These are phyloP conservation scores for Tinamus major DNA, from an alignment of 2,797 vertebrate species.

Conservation along the genomic window DNA sequence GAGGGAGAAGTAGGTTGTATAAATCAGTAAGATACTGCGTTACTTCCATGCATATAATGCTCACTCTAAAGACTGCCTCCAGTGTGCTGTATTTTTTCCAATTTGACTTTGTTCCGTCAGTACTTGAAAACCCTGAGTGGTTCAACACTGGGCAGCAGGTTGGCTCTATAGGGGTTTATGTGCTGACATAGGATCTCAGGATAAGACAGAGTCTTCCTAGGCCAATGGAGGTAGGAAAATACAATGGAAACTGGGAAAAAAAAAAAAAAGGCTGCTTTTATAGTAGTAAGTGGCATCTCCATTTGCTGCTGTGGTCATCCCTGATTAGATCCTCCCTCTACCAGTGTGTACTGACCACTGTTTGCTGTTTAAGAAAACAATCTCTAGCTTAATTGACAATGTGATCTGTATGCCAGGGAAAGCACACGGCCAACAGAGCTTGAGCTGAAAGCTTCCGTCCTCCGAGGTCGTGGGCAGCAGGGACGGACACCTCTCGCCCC, in stretches of 20 bases:
- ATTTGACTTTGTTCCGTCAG: background rate
- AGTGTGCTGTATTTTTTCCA: background rate
- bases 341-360: background rate
- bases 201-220: background rate
- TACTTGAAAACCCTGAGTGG: background rate
- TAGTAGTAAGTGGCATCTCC: background rate
- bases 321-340: background rate
- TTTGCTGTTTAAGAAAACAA: background rate
- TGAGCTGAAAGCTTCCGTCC: background rate
- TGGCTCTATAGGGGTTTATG: background rate
- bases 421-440: background rate
- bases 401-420: background rate
- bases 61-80: background rate
- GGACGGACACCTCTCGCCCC: background rate
- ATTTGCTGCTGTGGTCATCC: background rate
- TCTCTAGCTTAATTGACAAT: background rate
- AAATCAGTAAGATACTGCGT: slow-evolving; percentile 27
- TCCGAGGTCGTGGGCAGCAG: background rate
- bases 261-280: background rate
- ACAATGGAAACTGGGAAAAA: background rate
- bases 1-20: slow-evolving; percentile 1
- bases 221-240: background rate
- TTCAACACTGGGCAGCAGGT: background rate
- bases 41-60: background rate
- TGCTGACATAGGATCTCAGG: background rate